phyloP scores from a whole-genome alignment of 2,797 vertebrate species.

The Microcaecilia unicolor region DNA sequence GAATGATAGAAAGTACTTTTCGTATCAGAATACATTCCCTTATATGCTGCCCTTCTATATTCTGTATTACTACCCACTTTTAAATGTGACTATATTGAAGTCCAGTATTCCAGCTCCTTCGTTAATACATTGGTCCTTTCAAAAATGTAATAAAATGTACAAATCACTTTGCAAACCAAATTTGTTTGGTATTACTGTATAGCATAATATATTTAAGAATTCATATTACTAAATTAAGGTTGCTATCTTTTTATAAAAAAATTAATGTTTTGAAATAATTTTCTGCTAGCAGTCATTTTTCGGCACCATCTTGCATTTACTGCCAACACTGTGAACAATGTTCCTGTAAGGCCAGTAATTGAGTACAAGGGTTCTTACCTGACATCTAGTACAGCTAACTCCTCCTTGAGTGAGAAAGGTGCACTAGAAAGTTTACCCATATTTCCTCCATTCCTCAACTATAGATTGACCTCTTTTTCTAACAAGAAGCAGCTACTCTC shows the following conservation, averaged over 20 bases:
- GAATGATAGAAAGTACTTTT: slow-evolving; percentile 35
- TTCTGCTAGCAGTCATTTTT: slow-evolving; percentile 28
- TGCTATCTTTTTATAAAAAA: slow-evolving; percentile 27
- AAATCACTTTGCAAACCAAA: slow-evolving; percentile 41
- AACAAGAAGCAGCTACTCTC: slow-evolving; percentile 50
- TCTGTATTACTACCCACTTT: slow-evolving; percentile 27
- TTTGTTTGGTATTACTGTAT: slow-evolving; percentile 33
- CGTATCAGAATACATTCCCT: slow-evolving; percentile 38
- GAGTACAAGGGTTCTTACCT: slow-evolving; percentile 26
- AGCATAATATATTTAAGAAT: slow-evolving; percentile 36
- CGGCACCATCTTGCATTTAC: slow-evolving; percentile 31
- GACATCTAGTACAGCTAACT: no score
- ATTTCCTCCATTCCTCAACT: slow-evolving; percentile 21
- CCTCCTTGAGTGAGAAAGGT: slow-evolving; percentile 33
- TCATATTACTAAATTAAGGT: slow-evolving; percentile 35
- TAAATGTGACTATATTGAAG: slow-evolving; percentile 24
- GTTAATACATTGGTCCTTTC: slow-evolving; percentile 31
- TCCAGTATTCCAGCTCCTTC: slow-evolving; percentile 28
- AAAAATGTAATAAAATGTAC: slow-evolving; percentile 37
- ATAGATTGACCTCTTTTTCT: slow-evolving; percentile 17
- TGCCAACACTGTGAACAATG: slow-evolving; percentile 16
- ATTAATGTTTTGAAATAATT: no score
- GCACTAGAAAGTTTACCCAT: slow-evolving; percentile 16
- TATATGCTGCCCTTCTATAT: slow-evolving; percentile 21
- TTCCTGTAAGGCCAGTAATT: slow-evolving; percentile 16